These are phyloP conservation scores for Phenganax marumi DNA, from an alignment of 92 coral and sea anemone genomes.

Conservation along the genomic window DNA sequence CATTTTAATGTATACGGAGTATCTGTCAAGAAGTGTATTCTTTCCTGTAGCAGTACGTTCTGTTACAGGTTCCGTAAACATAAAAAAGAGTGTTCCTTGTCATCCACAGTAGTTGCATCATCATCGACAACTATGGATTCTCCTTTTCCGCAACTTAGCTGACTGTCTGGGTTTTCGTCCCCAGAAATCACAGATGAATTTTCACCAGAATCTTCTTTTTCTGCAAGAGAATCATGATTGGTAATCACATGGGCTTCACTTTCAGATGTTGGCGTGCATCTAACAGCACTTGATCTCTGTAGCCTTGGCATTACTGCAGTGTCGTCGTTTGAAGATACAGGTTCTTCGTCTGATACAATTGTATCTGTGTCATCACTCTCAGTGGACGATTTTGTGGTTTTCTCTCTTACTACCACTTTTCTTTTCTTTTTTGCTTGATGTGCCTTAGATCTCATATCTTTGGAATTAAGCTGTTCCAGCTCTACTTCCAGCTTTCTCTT, in stretches of 20 bases:
- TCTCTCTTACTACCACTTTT: neutral
- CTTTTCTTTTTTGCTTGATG: slow-evolving; percentile 37
- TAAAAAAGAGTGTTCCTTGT: slow-evolving; percentile 1
- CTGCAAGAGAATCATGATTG: slow-evolving; percentile 9
- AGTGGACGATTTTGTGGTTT: neutral
- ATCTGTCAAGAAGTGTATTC: too few relatives aligned
- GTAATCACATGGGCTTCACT: neutral
- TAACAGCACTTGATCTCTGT: neutral
- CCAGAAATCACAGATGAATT: neutral
- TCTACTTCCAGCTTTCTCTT: slow-evolving; percentile 32
- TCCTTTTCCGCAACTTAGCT: neutral
- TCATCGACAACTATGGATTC: too few relatives aligned
- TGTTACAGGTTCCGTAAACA: neutral
- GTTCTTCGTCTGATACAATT: neutral
- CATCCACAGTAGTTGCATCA: slow-evolving; percentile 3
- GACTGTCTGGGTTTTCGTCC: slow-evolving; percentile 4
- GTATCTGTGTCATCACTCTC: slow-evolving; percentile 10
- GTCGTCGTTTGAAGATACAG: slow-evolving; percentile 5
- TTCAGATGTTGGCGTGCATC: neutral
- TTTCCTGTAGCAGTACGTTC: too few relatives aligned
- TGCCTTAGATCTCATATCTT: slow-evolving; percentile 57
- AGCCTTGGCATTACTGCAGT: slow-evolving; percentile 4
- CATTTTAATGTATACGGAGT: too few relatives aligned
- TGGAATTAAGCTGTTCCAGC: slow-evolving; percentile 48
- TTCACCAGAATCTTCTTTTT: slow-evolving; percentile 7